Evolutionary conservation across 1,140 invertebrate species (phyloP), one percentile per base, ranked within the genome.

Genomic region (Trichomalopsis sarcophagae): DNA sequence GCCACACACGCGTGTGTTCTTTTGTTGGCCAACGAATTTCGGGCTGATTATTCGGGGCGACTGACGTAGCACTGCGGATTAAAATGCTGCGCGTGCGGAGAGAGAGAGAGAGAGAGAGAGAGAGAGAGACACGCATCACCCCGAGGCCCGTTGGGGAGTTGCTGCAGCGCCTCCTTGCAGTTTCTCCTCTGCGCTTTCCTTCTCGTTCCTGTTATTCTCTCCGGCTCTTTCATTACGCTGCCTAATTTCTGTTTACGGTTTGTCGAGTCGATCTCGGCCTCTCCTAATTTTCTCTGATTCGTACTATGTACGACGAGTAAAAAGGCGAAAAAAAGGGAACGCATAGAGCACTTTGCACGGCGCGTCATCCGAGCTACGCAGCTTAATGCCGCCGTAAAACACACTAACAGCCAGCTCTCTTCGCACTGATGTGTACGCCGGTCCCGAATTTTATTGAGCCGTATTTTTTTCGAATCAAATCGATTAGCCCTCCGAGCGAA

Each of bases 11-110:
- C 36, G 40, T 30, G 33, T 11, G 86, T 91, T 91, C 90, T 90
- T 92, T 92, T 92, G 91, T 93, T 92, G 88, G 89, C 88, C 89
- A 90, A 91, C 91, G 86, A 92, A 92, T 92, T 92, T 92, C 89
- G 89, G 91, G 88, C 90, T 92, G 89, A 93, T 92, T 93, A 92
- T 93, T 92, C 89, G 89, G 87, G 86, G 76, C 82, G 90, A 91
- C 87, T 90, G 90, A 92, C 88, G 88, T 90, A 86, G 90, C 87
- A 86, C 85, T 89, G 86, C 85, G 91, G 91, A 93, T 93, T 93
- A 93, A 93, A 93, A 93, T 88, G 87, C 89, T 87, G 68, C 76
- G 81, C 84, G 86, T 33, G 68, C 79, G 33, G 2, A 36, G 5
- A 69, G 78, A 78, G 84, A 27, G 27, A 27, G 27, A 27, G 27